phyloP scores from a whole-genome alignment of 2,797 vertebrate genomes.

The Acrocephalus scirpaceus region DNA sequence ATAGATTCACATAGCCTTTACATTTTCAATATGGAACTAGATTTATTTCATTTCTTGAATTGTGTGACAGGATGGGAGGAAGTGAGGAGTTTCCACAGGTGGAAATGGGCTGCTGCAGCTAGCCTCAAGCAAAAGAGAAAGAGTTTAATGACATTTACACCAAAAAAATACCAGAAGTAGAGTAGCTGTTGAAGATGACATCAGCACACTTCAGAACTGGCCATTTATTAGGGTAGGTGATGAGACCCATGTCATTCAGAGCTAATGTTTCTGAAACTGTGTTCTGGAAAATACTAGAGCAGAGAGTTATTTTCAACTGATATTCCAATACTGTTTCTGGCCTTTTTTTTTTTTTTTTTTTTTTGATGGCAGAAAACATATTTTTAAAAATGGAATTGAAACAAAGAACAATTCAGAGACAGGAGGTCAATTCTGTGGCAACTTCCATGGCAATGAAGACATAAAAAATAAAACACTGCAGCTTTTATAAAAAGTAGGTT shows the following conservation, averaged over 20 bases:
- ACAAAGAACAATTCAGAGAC: background rate
- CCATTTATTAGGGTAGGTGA: background rate
- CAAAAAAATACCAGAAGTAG: background rate
- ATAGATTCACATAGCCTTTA: background rate
- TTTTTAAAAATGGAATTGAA: background rate
- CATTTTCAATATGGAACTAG: background rate
- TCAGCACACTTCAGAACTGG: background rate
- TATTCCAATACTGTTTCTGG: background rate
- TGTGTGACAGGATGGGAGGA: background rate
- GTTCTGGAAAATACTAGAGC: background rate
- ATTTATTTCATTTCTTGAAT: background rate
- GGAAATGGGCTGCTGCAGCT: background rate
- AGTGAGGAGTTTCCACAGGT: background rate
- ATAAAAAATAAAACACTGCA: background rate
- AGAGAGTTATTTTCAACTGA: background rate
- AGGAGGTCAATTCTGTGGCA: slow-evolving; percentile 5
- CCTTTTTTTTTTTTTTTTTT: background rate
- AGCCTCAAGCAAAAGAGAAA: background rate
- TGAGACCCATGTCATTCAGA: background rate
- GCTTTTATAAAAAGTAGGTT: background rate
- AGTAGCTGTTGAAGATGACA: background rate
- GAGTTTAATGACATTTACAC: background rate
- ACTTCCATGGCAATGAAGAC: background rate
- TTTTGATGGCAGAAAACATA: background rate
- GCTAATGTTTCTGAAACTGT: background rate